These are phyloP conservation scores for Chelmon rostratus DNA, from an alignment of 2,797 vertebrate species.

Conservation along the genomic window DNA sequence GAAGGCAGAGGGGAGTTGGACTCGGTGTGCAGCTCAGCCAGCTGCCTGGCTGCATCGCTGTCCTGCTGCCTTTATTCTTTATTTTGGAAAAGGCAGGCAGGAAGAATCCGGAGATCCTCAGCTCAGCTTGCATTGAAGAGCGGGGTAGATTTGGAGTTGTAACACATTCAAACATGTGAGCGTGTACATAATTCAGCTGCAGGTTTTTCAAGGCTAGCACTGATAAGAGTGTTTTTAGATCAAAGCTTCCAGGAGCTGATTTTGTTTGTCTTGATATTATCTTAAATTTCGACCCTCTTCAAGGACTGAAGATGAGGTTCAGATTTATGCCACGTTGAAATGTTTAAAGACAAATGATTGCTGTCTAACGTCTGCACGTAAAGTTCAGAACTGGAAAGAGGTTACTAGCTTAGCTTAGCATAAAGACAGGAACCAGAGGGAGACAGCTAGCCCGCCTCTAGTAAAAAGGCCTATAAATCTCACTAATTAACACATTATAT, in stretches of 20 bases:
- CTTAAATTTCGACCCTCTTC: not conserved
- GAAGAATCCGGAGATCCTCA: constrained; percentile 26
- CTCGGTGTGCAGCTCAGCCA: not conserved
- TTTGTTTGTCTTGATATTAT: not conserved
- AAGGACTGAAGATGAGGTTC: not conserved
- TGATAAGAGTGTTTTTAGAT: constrained; percentile 6
- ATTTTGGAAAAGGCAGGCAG: constrained; percentile 46
- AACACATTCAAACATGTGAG: not conserved
- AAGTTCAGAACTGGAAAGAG: too few relatives aligned
- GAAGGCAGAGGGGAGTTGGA: constrained; percentile 43
- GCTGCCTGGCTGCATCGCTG: not conserved
- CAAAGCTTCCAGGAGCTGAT: not conserved
- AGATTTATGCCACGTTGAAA: not conserved
- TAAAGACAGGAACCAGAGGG: too few relatives aligned
- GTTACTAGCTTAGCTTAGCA: not conserved
- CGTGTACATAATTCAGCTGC: not conserved
- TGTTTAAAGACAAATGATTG: not conserved
- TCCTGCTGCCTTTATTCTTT: constrained; percentile 29
- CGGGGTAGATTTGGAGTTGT: constrained; percentile 1
- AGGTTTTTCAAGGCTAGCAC: not conserved
- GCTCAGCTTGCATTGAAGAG: constrained; percentile 28
- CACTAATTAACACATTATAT: too few relatives aligned
- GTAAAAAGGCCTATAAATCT: not conserved
- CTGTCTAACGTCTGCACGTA: not conserved
- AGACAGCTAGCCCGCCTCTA: not conserved